Base-by-base conservation (phyloP, 2,888 invertebrate species). In the Lathronympha strigana region DNA sequence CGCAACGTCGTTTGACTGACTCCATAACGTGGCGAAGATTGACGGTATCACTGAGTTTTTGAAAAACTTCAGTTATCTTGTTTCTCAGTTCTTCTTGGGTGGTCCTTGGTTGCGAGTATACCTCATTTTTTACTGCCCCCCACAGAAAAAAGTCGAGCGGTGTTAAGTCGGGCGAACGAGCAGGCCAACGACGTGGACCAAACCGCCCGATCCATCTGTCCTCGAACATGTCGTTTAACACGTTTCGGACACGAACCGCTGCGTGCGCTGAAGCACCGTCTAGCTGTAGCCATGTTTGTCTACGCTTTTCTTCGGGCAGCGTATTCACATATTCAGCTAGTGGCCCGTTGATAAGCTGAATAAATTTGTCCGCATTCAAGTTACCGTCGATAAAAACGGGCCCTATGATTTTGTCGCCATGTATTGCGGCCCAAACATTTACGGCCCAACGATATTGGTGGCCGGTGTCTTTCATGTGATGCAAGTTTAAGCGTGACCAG, bases 131-230 rank as follows among this genome's bases (percentile, higher is more conserved):
- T 53, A 53, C 33, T 38, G 21, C 19, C 36, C 53, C 53, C 36
- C 36, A 40, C 15, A 55, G 54, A 25, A 55, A 25, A 40, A 25
- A 55, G 3, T 55, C 55, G 13, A 55, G 43, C n/a, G n/a, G n/a
- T n/a, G n/a, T n/a, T n/a, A n/a, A n/a, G n/a, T n/a, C n/a, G n/a
- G n/a, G n/a, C n/a, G n/a, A n/a, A n/a, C n/a, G n/a, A n/a, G n/a
- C n/a, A n/a, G n/a, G n/a, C n/a, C n/a, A n/a, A n/a, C n/a, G n/a
- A n/a, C n/a, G n/a, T n/a, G n/a, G n/a, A n/a, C n/a, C n/a, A n/a
- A n/a, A n/a, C n/a, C n/a, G n/a, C n/a, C n/a, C n/a, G n/a, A n/a
- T n/a, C n/a, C n/a, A n/a, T n/a, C n/a, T n/a, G n/a, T n/a, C n/a
- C n/a, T n/a, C n/a, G n/a, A n/a, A n/a, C n/a, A n/a, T n/a, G n/a